phyloP scores from a whole-genome alignment of 1,140 invertebrate genomes.

The Drosophila ercepeae region DNA sequence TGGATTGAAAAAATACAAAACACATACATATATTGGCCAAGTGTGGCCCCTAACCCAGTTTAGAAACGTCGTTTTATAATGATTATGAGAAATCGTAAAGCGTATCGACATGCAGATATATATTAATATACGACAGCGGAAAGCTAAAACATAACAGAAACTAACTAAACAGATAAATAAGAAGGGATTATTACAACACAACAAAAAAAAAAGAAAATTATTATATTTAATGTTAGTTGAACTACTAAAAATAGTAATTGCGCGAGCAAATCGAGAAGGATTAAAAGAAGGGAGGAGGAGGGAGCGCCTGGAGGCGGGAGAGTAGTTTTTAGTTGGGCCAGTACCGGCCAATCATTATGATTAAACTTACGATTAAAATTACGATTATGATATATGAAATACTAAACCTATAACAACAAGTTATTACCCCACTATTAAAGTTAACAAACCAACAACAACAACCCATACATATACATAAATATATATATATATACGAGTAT shows the following conservation, averaged over 20 bases:
- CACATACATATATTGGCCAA: constrained; percentile 38
- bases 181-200: constrained; percentile 40
- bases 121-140: constrained; percentile 12
- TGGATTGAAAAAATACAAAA: constrained; percentile 8
- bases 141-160: constrained; percentile 39
- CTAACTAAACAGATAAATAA: constrained; percentile 53
- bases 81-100: constrained; percentile 19
- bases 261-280: constrained; percentile 20
- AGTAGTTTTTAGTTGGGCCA: constrained; percentile 65
- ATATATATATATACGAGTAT: constrained; percentile 51
- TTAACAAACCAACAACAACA: constrained; percentile 62
- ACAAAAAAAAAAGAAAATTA: constrained; percentile 49
- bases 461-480: constrained; percentile 47
- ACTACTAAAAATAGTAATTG: constrained; percentile 67
- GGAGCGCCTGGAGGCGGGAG: constrained; percentile 1
- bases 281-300: constrained; percentile 28
- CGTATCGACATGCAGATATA: constrained; percentile 22
- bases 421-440: constrained; percentile 79
- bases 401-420: constrained; percentile 63
- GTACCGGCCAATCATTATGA: constrained; percentile 60
- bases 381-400: constrained; percentile 57
- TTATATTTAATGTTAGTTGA: constrained; percentile 82
- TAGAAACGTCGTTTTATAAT: constrained; percentile 17
- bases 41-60: constrained; percentile 38
- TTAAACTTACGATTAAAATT: constrained; percentile 61